A percentile compares a stretch with the other conserved stretches of the same genome.
Conservation (phyloP, 2,797 vertebrate species). For the Trachops cirrhosus region DNA sequence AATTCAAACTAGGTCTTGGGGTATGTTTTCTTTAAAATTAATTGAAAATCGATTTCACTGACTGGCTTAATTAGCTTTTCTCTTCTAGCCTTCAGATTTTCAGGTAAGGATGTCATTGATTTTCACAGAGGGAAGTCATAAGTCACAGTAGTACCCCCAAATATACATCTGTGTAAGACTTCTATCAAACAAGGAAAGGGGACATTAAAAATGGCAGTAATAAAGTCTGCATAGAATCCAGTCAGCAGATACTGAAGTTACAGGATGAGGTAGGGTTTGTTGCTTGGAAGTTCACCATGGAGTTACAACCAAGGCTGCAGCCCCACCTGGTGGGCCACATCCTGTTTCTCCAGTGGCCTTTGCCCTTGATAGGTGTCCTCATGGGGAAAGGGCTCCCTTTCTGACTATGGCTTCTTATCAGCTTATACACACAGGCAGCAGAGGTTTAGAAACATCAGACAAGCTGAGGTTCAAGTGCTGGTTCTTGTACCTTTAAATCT, state of each 20-base stretch:
- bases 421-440: neutral
- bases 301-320: neutral
- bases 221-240: neutral
- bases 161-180: neutral
- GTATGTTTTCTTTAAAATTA: conserved; percentile 27
- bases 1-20: neutral
- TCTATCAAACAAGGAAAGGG: neutral
- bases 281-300: neutral
- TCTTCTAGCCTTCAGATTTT: neutral
- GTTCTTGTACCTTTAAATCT: neutral
- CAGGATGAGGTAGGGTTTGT: neutral
- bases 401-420: neutral
- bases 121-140: neutral
- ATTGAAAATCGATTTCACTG: conserved; percentile 17
- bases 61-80: neutral
- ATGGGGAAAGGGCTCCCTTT: neutral
- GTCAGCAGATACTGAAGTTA: neutral
- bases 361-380: neutral
- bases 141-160: neutral
- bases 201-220: neutral
- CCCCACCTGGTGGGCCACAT: neutral
- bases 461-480: conserved; percentile 2
- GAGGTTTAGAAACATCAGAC: neutral
- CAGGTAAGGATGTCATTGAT: neutral
- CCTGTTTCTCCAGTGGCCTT: conserved; percentile 30